Percentiles rank a stretch among this genome's conserved stretches.
Conservation (phyloP, 2,888 invertebrate genomes). For the Siphlonurus alternatus region DNA sequence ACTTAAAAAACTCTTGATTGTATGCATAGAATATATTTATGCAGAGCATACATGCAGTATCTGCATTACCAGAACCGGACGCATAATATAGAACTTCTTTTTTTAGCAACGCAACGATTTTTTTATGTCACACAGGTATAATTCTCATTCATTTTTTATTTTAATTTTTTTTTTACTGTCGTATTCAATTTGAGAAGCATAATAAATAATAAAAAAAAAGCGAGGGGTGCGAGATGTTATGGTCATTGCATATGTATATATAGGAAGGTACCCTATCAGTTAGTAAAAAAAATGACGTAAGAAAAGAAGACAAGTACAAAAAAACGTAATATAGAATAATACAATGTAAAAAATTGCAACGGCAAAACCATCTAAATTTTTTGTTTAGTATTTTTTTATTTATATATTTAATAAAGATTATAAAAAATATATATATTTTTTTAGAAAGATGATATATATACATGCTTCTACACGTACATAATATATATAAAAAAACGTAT, state of each 20-base stretch:
- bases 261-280: too few relatives aligned
- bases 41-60: not conserved
- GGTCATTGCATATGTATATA: too few relatives aligned
- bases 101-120: not conserved
- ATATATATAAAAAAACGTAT: not conserved
- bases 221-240: not conserved
- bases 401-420: not conserved
- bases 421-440: not conserved
- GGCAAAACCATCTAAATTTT: not conserved
- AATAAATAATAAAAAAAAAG: not conserved
- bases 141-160: not conserved
- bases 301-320: not conserved
- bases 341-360: not conserved
- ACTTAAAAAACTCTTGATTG: not conserved
- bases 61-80: not conserved
- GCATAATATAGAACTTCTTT: not conserved
- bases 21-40: not conserved
- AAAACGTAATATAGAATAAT: not conserved
- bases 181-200: not conserved
- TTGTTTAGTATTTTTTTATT: not conserved
- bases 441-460: not conserved
- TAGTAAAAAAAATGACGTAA: too few relatives aligned
- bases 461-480: not conserved
- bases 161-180: not conserved
- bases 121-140: not conserved